Evolutionary conservation across 2,113 vertebrate species (phyloP).

Genomic region (Microcebus jonahi): DNA sequence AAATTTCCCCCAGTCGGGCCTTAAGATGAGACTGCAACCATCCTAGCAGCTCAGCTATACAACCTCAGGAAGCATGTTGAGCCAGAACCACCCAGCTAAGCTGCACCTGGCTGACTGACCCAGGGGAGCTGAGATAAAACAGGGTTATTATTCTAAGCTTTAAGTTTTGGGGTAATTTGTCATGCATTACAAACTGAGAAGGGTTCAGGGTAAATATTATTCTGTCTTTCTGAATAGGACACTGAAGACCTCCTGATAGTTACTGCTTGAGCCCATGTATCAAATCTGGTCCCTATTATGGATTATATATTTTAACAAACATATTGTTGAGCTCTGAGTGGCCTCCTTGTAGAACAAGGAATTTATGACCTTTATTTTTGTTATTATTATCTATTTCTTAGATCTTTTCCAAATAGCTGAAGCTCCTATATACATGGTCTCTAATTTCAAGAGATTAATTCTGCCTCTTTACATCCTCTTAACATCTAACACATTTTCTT

Average conservation of each 20-base stretch:
- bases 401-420: neutral
- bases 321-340: neutral
- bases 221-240: neutral
- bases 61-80: neutral
- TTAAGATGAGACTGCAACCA: neutral
- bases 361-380: neutral
- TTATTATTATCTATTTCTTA: neutral
- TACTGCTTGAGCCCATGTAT: neutral
- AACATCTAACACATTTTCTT: neutral
- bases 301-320: neutral
- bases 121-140: neutral
- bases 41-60: too few species aligned
- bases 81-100: neutral
- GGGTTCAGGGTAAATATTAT: neutral
- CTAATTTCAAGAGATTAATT: neutral
- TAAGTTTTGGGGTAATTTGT: neutral
- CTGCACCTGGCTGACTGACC: neutral
- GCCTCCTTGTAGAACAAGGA: neutral
- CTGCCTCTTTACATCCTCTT: neutral
- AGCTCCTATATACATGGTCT: neutral
- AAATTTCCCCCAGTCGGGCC: fast-evolving
- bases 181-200: neutral
- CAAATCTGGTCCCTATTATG: neutral
- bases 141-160: neutral
- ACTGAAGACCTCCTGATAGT: neutral